Evolutionary conservation across 2,797 vertebrate species (phyloP).

Genomic region (Eidolon dupreanum): DNA sequence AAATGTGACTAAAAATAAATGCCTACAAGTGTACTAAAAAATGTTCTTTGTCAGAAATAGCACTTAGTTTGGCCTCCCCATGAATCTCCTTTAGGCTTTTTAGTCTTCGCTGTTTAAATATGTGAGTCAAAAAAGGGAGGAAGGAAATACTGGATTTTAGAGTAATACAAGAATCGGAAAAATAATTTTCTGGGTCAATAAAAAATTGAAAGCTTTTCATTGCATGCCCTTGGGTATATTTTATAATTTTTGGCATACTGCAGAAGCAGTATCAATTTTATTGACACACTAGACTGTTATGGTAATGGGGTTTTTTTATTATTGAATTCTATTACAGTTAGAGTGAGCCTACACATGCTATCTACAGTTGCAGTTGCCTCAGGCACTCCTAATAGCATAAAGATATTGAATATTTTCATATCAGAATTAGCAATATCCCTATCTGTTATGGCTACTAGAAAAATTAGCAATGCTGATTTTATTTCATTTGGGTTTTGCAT

Average conservation of each 20-base stretch:
- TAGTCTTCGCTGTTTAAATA: neutral
- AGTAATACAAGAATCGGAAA: conserved; percentile 27
- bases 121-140: conserved; percentile 11
- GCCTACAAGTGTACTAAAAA: neutral
- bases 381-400: neutral
- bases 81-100: neutral
- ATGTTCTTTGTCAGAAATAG: conserved; percentile 28
- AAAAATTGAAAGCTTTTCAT: conserved; percentile 15
- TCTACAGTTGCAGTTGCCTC: neutral
- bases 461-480: conserved; percentile 38
- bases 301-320: neutral
- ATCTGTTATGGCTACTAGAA: neutral
- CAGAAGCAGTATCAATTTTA: conserved; percentile 36
- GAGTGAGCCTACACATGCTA: neutral
- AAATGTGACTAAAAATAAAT: neutral
- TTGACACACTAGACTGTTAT: neutral
- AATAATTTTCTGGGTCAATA: conserved; percentile 44
- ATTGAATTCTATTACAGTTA: neutral
- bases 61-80: neutral
- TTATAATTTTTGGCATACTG: conserved; percentile 34
- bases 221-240: neutral
- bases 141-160: neutral
- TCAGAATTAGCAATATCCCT: conserved; percentile 9
- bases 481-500: conserved; percentile 24
- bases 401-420: conserved; percentile 50